Evolutionary conservation across 2,888 invertebrate species (phyloP), one percentile per base, ranked within the genome.

Genomic region (Trachelus tabidus): DNA sequence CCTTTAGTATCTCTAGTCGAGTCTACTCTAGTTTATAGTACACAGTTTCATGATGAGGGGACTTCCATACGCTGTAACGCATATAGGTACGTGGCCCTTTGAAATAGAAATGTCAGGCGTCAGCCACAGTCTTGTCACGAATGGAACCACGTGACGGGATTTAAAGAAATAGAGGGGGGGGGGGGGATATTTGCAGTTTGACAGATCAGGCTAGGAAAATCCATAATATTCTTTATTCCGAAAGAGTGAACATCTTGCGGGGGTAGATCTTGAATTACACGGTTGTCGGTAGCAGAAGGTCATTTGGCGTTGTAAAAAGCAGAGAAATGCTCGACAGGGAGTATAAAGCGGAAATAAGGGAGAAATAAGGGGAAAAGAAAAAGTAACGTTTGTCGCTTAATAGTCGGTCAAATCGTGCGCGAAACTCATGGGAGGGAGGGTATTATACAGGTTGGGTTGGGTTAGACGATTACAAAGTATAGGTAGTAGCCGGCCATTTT

Each of bases 221-320:
- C 9, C 56, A 6, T 56, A 56, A 56, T 56, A 56, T 56, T 56
- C 56, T 56, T 56, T 56, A 56, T 56, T 56, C 56, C 56, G 9
- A 9, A 56, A 56, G 23, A 56, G 56, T 56, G 56, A 23, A 23
- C 56, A 23, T 56, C 56, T 9, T 0, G 56, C 23, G 15, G 23
- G 56, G 23, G 1, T 23, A 86, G 85, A 86, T 83, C 86, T 82
- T 88, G 89, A 90, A 91, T 91, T 90, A 90, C 88, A 90, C 90
- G 91, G 83, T 88, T 91, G 91, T 91, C 91, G 89, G 84, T 71
- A 81, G 85, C 91, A 68, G 68, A 69, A 12, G 40, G 73, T 56
- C 68, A 68, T 68, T 31, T 35, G 69, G 33, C 75, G 77, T 79
- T 78, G 80, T 71, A 35, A 81, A 79, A 83, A 80, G 78, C 75